These are phyloP conservation scores for Torymus texanus DNA, from an alignment of 2,888 invertebrate genomes.

Conservation along the genomic window DNA sequence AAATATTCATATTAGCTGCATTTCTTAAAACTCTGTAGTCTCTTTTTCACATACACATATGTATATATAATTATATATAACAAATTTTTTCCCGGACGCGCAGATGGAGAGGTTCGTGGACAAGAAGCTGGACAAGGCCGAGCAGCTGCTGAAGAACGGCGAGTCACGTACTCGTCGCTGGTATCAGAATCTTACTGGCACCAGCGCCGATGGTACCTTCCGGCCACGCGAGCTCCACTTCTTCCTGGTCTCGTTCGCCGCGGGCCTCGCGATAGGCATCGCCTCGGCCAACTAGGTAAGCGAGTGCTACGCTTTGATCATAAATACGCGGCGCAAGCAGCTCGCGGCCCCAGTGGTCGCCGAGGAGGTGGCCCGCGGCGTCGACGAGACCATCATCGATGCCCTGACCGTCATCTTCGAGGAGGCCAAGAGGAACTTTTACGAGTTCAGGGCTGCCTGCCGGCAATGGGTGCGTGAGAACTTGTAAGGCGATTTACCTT, in stretches of 20 bases:
- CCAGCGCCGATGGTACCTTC: conserved; percentile 82
- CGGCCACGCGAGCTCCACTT: conserved; percentile 86
- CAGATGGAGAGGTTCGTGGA: conserved; percentile 90
- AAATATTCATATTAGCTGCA: no score
- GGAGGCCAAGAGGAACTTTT: conserved; percentile 59
- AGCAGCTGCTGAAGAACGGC: conserved; percentile 83
- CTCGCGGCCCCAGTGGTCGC: neutral
- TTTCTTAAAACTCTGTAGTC: no score
- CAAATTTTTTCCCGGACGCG: conserved; percentile 60
- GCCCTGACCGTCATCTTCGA: conserved; percentile 41
- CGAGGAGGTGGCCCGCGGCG: neutral
- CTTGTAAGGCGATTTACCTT: conserved; percentile 5
- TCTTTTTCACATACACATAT: no score
- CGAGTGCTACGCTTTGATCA: conserved; percentile 67
- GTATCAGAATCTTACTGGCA: conserved; percentile 83
- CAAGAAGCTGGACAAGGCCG: conserved; percentile 87
- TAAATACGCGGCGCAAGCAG: conserved; percentile 46
- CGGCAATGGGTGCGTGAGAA: conserved; percentile 28
- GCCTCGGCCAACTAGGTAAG: conserved; percentile 70
- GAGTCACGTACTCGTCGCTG: conserved; percentile 84
- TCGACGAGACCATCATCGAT: conserved; percentile 26
- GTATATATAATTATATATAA: conserved; percentile 33
- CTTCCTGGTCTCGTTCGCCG: conserved; percentile 87
- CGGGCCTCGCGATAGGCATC: conserved; percentile 86
- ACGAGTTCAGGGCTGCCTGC: conserved; percentile 59